Conservation (phyloP, 2,113 vertebrate species). For the Laticauda laticaudata region DNA sequence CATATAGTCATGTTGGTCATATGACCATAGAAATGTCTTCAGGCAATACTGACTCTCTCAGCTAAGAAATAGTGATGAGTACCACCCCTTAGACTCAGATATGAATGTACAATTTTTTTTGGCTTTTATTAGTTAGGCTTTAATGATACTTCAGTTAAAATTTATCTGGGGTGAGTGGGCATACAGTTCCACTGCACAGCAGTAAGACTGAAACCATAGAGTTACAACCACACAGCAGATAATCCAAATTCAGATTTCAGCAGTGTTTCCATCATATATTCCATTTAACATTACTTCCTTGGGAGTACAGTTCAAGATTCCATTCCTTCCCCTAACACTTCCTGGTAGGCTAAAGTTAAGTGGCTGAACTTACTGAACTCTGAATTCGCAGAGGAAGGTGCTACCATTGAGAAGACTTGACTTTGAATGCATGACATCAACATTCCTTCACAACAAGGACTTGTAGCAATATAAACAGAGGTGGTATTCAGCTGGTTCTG, state of each 20-base stretch:
- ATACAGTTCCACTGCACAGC: background rate
- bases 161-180: background rate
- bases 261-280: background rate
- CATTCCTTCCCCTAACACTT: background rate
- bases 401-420: background rate
- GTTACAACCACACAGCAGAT: background rate
- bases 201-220: background rate
- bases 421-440: background rate
- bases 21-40: background rate
- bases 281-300: background rate
- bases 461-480: background rate
- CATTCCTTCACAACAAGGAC: background rate
- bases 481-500: no score
- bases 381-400: background rate
- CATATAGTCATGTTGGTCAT: background rate
- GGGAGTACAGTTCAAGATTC: background rate
- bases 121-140: background rate
- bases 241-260: background rate
- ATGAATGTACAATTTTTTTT: background rate
- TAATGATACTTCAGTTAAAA: background rate
- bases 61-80: background rate
- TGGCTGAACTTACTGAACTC: background rate
- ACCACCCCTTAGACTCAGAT: background rate
- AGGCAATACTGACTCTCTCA: background rate
- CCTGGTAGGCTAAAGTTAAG: background rate